A percentile compares a stretch with the other conserved stretches of the same genome.
Evolutionary conservation across 2,113 vertebrate genomes (phyloP).

Genomic region (mouse (Mus musculus)): DNA sequence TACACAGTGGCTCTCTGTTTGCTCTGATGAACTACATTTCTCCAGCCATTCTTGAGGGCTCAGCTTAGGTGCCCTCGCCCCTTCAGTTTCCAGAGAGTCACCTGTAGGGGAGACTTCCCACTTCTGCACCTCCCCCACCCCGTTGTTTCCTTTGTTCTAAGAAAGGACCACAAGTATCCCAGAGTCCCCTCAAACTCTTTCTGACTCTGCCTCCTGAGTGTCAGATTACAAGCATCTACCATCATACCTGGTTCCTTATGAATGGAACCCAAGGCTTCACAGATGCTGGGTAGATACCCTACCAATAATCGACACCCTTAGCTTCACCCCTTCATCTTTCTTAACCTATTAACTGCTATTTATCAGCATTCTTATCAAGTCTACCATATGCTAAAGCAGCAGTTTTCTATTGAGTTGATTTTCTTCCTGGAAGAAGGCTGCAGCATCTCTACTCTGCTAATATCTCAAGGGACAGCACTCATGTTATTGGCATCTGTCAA

Average conservation of each 20-base stretch:
- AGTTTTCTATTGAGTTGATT: background rate
- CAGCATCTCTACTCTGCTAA: background rate
- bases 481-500: background rate
- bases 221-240: background rate
- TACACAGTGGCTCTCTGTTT: background rate
- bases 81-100: conserved; percentile 2
- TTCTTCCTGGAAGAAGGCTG: background rate
- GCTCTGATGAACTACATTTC: background rate
- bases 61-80: background rate
- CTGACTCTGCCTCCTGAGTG: background rate
- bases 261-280: background rate
- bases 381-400: background rate
- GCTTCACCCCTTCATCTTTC: background rate
- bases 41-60: background rate
- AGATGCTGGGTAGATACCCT: background rate
- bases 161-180: background rate
- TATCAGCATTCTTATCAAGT: background rate
- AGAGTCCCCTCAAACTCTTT: background rate
- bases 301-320: background rate
- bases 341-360: background rate
- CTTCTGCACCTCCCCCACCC: no score
- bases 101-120: background rate
- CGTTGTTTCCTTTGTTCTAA: background rate
- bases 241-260: no score
- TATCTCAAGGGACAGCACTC: background rate